phyloP scores from a whole-genome alignment of 2,888 invertebrate species.

The Cosmia pyralina region DNA sequence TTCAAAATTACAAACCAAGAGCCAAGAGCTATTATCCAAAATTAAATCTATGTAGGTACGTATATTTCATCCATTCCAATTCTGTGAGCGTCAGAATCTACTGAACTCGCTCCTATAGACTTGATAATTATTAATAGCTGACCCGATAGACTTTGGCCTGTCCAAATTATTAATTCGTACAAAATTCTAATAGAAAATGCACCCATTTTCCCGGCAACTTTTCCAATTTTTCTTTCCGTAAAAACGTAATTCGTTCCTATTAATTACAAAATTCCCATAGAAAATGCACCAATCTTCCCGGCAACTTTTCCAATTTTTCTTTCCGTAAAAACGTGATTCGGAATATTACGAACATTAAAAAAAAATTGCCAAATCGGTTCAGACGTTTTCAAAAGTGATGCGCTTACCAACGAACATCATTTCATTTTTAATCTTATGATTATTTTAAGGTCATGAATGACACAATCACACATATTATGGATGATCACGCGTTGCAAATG shows the following conservation, averaged over 20 bases:
- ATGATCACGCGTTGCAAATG: conserved; percentile 51
- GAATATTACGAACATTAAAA: not conserved
- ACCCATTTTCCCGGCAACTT: not conserved
- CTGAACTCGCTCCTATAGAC: not conserved
- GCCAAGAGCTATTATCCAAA: too few relatives aligned
- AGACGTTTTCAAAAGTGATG: not conserved
- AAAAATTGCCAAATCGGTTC: not conserved
- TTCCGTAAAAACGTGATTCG: not conserved
- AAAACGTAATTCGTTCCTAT: not conserved
- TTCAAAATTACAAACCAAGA: too few relatives aligned
- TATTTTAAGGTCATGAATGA: conserved; percentile 30
- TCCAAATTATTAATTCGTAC: not conserved
- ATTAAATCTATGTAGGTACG: too few relatives aligned
- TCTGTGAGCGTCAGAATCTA: too few relatives aligned
- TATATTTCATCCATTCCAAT: not conserved
- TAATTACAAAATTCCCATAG: not conserved
- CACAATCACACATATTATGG: conserved; percentile 33
- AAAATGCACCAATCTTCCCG: not conserved
- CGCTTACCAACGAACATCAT: not conserved
- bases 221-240: not conserved
- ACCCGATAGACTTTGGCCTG: not conserved
- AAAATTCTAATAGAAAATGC: not conserved
- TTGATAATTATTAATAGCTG: conserved; percentile 11
- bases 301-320: not conserved
- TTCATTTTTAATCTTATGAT: not conserved